A percentile compares a stretch with the other conserved stretches of the same genome.
These are phyloP conservation scores for Eulemur rufifrons DNA, from an alignment of 2,113 vertebrate genomes.

Conservation along the genomic window DNA sequence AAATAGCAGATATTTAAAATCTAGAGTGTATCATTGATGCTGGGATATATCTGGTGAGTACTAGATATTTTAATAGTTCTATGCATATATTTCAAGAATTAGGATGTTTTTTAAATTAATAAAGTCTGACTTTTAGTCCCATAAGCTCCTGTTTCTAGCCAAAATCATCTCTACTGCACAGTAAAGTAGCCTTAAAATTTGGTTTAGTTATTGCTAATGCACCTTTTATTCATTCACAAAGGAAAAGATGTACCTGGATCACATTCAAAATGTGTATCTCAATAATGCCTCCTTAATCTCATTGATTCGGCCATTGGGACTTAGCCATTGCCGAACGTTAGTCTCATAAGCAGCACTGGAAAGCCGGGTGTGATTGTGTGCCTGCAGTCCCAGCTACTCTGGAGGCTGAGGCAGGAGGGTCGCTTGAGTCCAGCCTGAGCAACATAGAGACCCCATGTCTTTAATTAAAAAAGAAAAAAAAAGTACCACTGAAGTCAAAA, in stretches of 20 bases:
- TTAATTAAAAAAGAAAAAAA: too few species aligned
- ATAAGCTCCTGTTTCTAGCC: not conserved
- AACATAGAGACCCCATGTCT: too few species aligned
- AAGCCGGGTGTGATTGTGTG: not conserved
- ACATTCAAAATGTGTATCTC: not conserved
- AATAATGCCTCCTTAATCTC: not conserved
- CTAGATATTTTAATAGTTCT: not conserved
- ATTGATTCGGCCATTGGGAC: not conserved
- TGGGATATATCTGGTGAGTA: not conserved
- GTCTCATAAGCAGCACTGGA: not conserved
- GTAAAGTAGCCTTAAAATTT: not conserved
- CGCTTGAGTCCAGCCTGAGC: too few species aligned
- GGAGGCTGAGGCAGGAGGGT: too few species aligned
- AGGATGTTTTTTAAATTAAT: not conserved
- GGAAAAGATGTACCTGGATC: not conserved
- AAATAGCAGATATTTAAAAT: slow-evolving; percentile 21
- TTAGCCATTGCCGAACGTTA: not conserved
- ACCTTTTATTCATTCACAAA: slow-evolving; percentile 26
- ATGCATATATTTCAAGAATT: not conserved
- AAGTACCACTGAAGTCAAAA: not conserved
- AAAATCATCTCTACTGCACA: not conserved
- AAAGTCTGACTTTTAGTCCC: not conserved
- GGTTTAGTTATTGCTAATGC: not conserved
- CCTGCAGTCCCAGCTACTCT: too few species aligned
- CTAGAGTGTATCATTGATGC: not conserved